phyloP scores from a whole-genome alignment of 2,113 vertebrate species.

The Lagopus leucura region DNA sequence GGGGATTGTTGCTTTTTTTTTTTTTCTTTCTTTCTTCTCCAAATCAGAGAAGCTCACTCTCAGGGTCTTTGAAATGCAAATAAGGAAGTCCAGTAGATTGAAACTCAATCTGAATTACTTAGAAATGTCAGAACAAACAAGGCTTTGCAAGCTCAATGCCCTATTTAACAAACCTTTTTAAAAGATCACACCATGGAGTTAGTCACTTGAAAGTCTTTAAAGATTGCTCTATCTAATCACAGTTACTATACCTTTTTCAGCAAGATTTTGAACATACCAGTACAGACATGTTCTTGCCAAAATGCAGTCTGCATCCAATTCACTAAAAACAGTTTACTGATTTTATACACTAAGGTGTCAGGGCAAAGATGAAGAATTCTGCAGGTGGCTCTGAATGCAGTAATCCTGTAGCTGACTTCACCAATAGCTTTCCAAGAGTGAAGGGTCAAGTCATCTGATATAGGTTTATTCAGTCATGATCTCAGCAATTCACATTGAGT shows the following conservation, averaged over 20 bases:
- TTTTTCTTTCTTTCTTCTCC: neutral
- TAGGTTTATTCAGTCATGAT: neutral
- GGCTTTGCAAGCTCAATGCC: neutral
- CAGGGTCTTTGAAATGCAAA: constrained; percentile 63
- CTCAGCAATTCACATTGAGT: neutral
- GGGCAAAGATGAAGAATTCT: neutral
- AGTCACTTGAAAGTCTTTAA: neutral
- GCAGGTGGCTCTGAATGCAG: neutral
- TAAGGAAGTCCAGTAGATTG: constrained; percentile 21
- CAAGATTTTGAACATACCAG: neutral
- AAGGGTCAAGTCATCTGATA: neutral
- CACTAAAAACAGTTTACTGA: neutral
- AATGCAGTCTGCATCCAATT: neutral
- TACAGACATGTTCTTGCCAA: neutral
- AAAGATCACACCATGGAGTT: neutral
- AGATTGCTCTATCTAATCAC: neutral
- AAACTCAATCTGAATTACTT: constrained; percentile 53
- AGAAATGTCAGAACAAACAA: constrained; percentile 49
- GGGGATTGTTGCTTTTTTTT: too few relatives aligned
- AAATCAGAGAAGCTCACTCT: constrained; percentile 11
- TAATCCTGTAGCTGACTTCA: neutral
- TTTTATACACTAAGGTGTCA: neutral
- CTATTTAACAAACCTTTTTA: constrained; percentile 38
- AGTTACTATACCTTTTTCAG: neutral
- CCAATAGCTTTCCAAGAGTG: neutral